Base-by-base conservation (phyloP, 2,797 vertebrate species). In the Ctenosaura bakeri region DNA sequence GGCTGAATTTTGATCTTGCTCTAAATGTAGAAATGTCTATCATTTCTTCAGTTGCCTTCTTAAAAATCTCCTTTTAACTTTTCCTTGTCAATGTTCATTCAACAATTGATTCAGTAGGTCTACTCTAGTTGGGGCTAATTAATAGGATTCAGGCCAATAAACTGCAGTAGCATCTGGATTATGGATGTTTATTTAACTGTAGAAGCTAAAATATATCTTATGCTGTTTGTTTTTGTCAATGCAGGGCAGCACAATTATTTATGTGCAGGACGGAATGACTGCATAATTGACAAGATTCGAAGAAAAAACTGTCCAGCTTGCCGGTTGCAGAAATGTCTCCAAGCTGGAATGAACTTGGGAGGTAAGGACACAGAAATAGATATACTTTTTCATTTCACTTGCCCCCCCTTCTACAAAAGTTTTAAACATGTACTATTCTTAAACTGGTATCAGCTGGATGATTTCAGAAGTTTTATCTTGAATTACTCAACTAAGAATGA, bases 241-340 rank as follows among this genome's bases (percentile, higher is more conserved):
- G 89, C 95, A 99, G 99, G 99, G 96, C 99, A 99, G 97, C 99
- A 99, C 98, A 99, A 99, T 97, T 99, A 99, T 97, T 98, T 99
- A 95, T 99, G 99, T 94, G 99, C 99, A 29, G 99, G 99, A 93
- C 98, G 99, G 95, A 99, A 99, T 56, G 99, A 99, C 97, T 99
- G 99, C 94, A 99, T 99, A 96, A 99, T 99, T 96, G 99, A 99
- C 97, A 99, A 99, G 97, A 99, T 99, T 97, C 98, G 99, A 88
- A 97, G 99, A 96, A 99, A 99, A 98, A 99, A 99, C 96, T 99
- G 99, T 96, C 99, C 99, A 32, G 99, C 99, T 29, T 99, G 99
- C 95, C 97, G 99, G 79, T 98, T 99, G 97, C 98, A 99, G 96
- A 99, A 99, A 97, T 99, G 99, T 98, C 98, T 99, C 91, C 99